A percentile compares a stretch with the other conserved stretches of the same genome.
phyloP scores from a whole-genome alignment of 2,888 invertebrate genomes.

The Melanostoma mellinum region DNA sequence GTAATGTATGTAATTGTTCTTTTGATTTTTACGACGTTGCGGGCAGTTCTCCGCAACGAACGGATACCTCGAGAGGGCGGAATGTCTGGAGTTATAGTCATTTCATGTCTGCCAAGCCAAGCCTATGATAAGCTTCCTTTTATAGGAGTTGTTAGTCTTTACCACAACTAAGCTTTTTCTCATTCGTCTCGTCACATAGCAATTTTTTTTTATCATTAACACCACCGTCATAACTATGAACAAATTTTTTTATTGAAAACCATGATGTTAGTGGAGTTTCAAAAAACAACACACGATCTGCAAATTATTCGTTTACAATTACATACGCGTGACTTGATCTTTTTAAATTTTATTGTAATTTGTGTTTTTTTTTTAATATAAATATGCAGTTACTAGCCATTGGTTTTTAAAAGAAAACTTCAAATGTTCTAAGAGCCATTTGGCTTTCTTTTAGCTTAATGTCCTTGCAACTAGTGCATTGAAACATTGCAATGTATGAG shows the following conservation, averaged over 20 bases:
- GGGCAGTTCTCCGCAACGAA: no score
- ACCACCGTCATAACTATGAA: background rate
- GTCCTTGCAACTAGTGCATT: slow-evolving; percentile 21
- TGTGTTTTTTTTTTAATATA: slow-evolving; percentile 15
- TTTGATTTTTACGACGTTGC: no score
- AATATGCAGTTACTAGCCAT: slow-evolving; percentile 49
- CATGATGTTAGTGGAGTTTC: slow-evolving; percentile 42
- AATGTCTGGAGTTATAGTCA: no score
- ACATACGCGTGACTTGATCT: slow-evolving; percentile 28
- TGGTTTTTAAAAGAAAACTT: slow-evolving; percentile 22
- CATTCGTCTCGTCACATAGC: no score
- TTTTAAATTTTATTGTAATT: slow-evolving; percentile 33
- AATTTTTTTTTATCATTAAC: no score
- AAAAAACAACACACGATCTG: slow-evolving; percentile 42
- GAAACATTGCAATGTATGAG: slow-evolving; percentile 44
- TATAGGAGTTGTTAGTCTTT: no score
- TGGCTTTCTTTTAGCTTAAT: slow-evolving; percentile 3
- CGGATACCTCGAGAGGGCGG: no score
- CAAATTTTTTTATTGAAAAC: slow-evolving; percentile 44
- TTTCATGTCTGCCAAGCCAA: no score
- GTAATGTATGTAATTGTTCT: no score
- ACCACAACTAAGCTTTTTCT: no score
- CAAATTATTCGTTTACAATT: slow-evolving; percentile 39
- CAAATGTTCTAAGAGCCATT: background rate
- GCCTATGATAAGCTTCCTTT: no score